A percentile compares a stretch with the other conserved stretches of the same genome.
Evolutionary conservation across 2,888 invertebrate genomes (phyloP).

Genomic region (Spisula solida): DNA sequence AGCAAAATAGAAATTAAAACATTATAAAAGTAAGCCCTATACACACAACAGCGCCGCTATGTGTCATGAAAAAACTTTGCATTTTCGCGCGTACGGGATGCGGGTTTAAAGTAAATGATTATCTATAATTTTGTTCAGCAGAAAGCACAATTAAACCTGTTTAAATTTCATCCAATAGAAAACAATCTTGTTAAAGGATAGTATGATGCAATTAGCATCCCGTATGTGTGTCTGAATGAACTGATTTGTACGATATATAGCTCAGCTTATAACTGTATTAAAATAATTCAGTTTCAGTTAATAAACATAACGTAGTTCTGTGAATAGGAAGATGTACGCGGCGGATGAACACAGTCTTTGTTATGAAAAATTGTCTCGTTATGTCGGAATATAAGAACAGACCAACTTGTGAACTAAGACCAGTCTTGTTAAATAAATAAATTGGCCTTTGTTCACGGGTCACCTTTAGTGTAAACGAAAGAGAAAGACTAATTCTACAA

Average conservation of each 20-base stretch:
- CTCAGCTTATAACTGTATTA: background rate
- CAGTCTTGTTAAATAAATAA: no score
- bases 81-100: background rate
- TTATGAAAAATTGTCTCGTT: no score
- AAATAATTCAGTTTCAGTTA: background rate
- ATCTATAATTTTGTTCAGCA: background rate
- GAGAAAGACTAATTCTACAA: no score
- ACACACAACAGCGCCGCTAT: background rate
- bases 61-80: background rate
- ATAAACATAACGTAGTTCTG: background rate
- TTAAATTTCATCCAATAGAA: background rate
- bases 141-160: background rate
- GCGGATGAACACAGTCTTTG: no score
- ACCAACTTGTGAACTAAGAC: no score
- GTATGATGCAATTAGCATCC: background rate
- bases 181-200: background rate
- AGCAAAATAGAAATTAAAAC: background rate
- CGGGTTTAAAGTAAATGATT: background rate
- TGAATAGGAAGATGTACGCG: no score
- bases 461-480: no score
- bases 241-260: background rate
- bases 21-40: background rate
- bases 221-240: background rate
- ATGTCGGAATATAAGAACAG: no score
- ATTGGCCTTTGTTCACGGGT: no score